phyloP scores from a whole-genome alignment of 2,888 invertebrate genomes.

The Thelaira solivaga region DNA sequence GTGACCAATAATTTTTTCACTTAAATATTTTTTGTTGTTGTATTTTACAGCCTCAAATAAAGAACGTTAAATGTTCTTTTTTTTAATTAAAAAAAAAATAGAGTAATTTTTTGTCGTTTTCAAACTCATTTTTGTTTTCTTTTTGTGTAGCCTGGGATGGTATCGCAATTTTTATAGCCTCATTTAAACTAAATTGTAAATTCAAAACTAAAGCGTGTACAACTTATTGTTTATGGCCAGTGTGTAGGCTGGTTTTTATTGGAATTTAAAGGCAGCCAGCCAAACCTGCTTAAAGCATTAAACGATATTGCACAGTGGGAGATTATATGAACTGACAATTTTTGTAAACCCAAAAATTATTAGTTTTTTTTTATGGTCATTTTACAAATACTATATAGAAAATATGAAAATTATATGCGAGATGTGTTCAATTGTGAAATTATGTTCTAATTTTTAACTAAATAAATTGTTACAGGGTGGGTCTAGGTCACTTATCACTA shows the following conservation, averaged over 20 bases:
- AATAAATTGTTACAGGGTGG: too few species aligned
- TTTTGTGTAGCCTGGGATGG: not conserved
- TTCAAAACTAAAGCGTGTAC: not conserved
- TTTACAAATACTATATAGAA: too few species aligned
- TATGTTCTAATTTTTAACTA: too few species aligned
- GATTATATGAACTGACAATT: too few species aligned
- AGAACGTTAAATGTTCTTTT: not conserved
- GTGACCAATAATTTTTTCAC: not conserved
- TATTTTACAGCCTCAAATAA: not conserved
- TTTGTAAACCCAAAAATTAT: not conserved
- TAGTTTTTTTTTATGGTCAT: not conserved
- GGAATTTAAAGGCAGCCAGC: conserved; percentile 6
- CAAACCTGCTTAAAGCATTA: conserved; percentile 17
- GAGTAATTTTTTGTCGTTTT: not conserved
- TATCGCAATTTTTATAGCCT: conserved; percentile 12
- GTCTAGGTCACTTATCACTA: too few species aligned
- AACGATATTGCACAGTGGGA: too few species aligned
- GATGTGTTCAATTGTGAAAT: too few species aligned
- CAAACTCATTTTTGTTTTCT: not conserved
- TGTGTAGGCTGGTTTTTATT: conserved; percentile 43
- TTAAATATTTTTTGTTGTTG: not conserved
- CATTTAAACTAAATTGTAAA: conserved; percentile 15
- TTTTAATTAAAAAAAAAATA: not conserved
- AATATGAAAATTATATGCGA: too few species aligned
- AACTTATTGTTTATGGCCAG: conserved; percentile 38